Conservation (phyloP, 2,113 vertebrate genomes). For the Percina caprodes region DNA sequence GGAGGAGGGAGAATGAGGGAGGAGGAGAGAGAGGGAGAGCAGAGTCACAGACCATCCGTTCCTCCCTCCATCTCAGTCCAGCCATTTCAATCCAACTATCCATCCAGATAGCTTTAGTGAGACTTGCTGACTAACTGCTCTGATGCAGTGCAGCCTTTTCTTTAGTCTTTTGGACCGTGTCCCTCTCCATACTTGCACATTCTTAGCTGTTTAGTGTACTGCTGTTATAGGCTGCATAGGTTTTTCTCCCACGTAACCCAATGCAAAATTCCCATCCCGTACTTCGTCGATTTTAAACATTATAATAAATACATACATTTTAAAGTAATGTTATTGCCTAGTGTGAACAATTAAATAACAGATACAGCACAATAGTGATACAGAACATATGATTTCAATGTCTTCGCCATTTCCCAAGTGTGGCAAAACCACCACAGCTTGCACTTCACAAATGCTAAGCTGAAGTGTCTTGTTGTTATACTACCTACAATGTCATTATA, state of each 20-base stretch:
- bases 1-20: background rate
- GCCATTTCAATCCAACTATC: slow-evolving; percentile 59
- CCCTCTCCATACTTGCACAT: slow-evolving; percentile 4
- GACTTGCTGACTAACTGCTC: slow-evolving; percentile 54
- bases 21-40: slow-evolving; percentile 1
- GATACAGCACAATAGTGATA: background rate
- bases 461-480: background rate
- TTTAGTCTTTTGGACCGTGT: slow-evolving; percentile 10
- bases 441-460: background rate
- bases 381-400: background rate
- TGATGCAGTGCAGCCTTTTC: slow-evolving; percentile 48
- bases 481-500: background rate
- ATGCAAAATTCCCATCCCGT: background rate
- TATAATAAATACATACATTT: background rate
- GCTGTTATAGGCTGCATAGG: background rate
- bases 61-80: slow-evolving; percentile 48
- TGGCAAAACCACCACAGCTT: background rate
- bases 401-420: background rate
- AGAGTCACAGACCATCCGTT: slow-evolving; percentile 29
- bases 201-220: background rate
- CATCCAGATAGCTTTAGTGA: slow-evolving; percentile 48
- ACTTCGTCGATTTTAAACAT: background rate
- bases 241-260: background rate
- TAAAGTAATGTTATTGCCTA: background rate
- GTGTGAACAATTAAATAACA: background rate